Percentiles rank a stretch among this genome's conserved stretches.
Evolutionary conservation across 2,797 vertebrate genomes (phyloP).

Genomic region (Pseudochirops corinnae): DNA sequence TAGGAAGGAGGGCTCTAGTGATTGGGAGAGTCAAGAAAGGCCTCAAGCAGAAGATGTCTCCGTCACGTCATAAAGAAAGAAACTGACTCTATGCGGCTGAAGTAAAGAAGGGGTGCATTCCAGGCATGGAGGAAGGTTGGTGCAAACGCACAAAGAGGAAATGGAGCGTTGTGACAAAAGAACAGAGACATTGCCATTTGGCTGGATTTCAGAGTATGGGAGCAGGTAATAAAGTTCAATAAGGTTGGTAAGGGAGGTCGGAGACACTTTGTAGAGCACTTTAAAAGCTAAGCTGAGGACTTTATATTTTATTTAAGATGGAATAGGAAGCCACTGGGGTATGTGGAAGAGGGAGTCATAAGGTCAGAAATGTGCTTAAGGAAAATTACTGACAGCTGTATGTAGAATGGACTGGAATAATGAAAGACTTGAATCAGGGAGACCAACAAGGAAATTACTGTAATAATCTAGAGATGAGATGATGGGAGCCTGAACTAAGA

Average conservation of each 20-base stretch:
- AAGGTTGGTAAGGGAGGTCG: no score
- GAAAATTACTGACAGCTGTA: neutral
- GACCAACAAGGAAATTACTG: neutral
- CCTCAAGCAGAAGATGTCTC: neutral
- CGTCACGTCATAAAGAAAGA: neutral
- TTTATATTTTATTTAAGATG: no score
- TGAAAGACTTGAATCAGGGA: neutral
- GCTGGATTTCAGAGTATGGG: no score
- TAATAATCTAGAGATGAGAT: neutral
- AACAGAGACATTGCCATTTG: no score
- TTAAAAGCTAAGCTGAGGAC: no score
- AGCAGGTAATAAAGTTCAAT: no score
- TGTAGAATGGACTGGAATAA: neutral
- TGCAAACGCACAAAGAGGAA: no score
- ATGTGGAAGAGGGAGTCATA: neutral
- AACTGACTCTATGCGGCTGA: neutral
- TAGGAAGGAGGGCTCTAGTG: neutral
- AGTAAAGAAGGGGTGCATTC: neutral
- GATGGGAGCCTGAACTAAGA: neutral
- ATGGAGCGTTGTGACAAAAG: no score
- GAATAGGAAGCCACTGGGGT: no score
- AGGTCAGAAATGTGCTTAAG: neutral
- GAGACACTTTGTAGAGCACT: neutral
- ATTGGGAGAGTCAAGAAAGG: neutral
- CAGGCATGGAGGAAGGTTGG: no score